Conservation (phyloP, 1,140 invertebrate species). For the Plutomurus gul region DNA sequence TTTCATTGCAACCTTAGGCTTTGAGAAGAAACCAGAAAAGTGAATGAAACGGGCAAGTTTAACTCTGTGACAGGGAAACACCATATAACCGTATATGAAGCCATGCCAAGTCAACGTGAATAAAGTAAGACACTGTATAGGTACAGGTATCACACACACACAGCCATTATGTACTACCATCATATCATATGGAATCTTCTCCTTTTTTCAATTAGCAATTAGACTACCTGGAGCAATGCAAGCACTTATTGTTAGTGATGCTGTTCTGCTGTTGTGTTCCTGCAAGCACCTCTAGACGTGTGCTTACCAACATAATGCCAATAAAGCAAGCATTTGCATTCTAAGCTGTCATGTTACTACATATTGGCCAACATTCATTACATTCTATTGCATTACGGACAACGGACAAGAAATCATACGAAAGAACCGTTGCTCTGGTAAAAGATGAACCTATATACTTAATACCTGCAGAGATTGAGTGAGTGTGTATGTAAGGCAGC, state of each 20-base stretch:
- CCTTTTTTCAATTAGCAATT: slow-evolving; percentile 26
- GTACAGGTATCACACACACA: too few species aligned
- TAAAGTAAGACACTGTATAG: too few species aligned
- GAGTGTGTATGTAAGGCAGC: not conserved
- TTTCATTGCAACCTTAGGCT: not conserved
- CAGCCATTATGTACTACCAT: too few species aligned
- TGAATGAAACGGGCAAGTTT: slow-evolving; percentile 26
- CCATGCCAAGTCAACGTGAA: not conserved
- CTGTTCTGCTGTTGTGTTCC: too few species aligned
- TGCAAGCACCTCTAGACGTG: not conserved
- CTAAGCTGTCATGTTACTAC: not conserved
- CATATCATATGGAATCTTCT: not conserved
- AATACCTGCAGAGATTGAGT: too few species aligned
- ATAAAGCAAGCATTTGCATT: not conserved
- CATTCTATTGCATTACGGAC: not conserved
- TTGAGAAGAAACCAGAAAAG: not conserved
- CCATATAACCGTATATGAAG: not conserved
- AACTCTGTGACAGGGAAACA: too few species aligned
- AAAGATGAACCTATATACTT: too few species aligned
- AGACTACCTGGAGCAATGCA: slow-evolving; percentile 6
- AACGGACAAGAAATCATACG: not conserved
- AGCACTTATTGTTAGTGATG: too few species aligned
- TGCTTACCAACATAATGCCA: not conserved
- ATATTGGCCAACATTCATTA: not conserved
- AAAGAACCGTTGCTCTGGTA: slow-evolving; percentile 15